A percentile compares a stretch with the other conserved stretches of the same genome.
Evolutionary conservation across 2,888 invertebrate species (phyloP).

Genomic region (Andrena hattorfiana): DNA sequence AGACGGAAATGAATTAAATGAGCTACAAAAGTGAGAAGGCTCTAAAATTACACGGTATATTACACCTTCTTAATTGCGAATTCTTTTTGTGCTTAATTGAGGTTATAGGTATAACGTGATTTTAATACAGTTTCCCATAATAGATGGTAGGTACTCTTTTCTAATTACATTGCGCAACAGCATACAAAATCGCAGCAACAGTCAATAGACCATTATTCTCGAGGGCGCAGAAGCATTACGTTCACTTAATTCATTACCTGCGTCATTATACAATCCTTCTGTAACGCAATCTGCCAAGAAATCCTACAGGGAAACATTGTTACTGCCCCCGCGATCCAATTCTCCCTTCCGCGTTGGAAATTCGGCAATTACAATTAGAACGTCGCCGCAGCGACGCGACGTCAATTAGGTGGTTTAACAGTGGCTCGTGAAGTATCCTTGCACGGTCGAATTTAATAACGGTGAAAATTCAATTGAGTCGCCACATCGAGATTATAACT

Average conservation of each 20-base stretch:
- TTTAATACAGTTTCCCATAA: background rate
- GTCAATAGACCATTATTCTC: constrained; percentile 9
- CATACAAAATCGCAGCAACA: background rate
- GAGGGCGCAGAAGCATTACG: background rate
- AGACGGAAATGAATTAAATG: no score
- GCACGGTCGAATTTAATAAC: background rate
- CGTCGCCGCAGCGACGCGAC: background rate
- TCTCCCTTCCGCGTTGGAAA: constrained; percentile 1
- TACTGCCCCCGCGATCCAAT: background rate
- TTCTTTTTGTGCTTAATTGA: background rate
- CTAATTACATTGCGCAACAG: background rate
- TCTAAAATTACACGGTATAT: background rate
- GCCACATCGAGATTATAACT: background rate
- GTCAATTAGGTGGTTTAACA: background rate
- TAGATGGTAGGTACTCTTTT: background rate
- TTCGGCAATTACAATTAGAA: constrained; percentile 3
- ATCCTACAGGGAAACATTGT: constrained; percentile 18
- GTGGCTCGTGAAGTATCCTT: background rate
- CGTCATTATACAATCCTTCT: constrained; percentile 1
- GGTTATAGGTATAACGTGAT: background rate
- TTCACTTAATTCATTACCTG: constrained; percentile 16
- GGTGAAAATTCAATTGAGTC: background rate
- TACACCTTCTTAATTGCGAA: background rate
- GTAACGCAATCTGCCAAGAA: constrained; percentile 1
- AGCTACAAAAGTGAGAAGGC: background rate